A percentile compares a stretch with the other conserved stretches of the same genome.
Conservation (phyloP, 2,797 vertebrate species). For the Tangara arthus region DNA sequence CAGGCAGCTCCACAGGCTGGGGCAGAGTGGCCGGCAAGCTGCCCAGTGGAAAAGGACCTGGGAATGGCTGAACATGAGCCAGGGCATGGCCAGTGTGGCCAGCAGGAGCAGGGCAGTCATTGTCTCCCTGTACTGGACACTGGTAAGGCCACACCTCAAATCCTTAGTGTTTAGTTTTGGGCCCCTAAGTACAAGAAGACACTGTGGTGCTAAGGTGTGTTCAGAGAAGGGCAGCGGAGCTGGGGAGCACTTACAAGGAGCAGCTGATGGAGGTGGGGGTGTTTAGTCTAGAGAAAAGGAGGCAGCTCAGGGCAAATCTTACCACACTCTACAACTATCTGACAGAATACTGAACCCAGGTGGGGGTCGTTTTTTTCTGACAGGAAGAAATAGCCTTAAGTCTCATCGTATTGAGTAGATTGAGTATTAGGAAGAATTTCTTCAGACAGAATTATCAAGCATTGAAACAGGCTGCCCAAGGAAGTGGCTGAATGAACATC, state of each 20-base stretch:
- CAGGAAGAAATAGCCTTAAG: neutral
- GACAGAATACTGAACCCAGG: neutral
- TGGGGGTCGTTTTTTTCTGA: neutral
- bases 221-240: neutral
- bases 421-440: neutral
- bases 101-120: neutral
- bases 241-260: neutral
- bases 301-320: neutral
- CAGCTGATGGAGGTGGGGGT: neutral
- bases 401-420: rapidly evolving
- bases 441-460: neutral
- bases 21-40: neutral
- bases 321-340: neutral
- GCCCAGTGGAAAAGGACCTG: neutral
- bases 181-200: neutral
- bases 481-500: neutral
- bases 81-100: neutral
- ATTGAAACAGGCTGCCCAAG: neutral
- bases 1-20: neutral
- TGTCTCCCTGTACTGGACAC: neutral
- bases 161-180: neutral
- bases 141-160: neutral
- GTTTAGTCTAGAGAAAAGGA: neutral
- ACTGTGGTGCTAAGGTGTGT: neutral
- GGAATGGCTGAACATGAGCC: neutral